A percentile compares a stretch with the other conserved stretches of the same genome.
These are phyloP conservation scores for Sprattus sprattus DNA, from an alignment of 2,113 vertebrate species.

Conservation along the genomic window DNA sequence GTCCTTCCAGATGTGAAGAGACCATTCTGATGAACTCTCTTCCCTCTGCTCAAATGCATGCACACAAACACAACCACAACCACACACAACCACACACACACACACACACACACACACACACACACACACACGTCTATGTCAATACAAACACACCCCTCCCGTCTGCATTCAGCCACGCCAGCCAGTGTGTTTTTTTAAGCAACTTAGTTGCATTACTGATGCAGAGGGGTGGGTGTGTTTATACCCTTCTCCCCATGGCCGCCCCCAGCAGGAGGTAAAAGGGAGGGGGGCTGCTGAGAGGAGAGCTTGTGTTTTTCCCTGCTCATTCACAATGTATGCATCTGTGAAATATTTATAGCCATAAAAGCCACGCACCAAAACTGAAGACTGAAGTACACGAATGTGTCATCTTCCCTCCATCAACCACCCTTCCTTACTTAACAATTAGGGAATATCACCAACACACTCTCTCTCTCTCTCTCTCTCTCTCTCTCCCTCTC, in stretches of 20 bases:
- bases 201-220: background rate
- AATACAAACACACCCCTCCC: background rate
- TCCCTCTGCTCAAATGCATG: constrained; percentile 12
- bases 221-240: constrained; percentile 27
- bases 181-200: background rate
- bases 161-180: background rate
- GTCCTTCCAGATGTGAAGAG: background rate
- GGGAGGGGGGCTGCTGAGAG: background rate
- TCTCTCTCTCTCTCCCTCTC: background rate
- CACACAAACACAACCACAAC: background rate
- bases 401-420: constrained; percentile 27
- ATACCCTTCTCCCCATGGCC: constrained; percentile 31
- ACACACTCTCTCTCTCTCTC: background rate
- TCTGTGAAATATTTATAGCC: constrained; percentile 56
- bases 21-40: constrained; percentile 25
- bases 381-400: constrained; percentile 35
- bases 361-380: constrained; percentile 28
- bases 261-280: constrained; percentile 34
- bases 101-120: constrained; percentile 24
- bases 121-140: constrained; percentile 15
- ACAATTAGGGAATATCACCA: background rate
- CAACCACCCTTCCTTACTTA: background rate
- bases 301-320: constrained; percentile 2
- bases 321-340: constrained; percentile 55
- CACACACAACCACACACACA: background rate